Evolutionary conservation across 2,888 invertebrate genomes (phyloP).

Genomic region (Dryococelus australis): DNA sequence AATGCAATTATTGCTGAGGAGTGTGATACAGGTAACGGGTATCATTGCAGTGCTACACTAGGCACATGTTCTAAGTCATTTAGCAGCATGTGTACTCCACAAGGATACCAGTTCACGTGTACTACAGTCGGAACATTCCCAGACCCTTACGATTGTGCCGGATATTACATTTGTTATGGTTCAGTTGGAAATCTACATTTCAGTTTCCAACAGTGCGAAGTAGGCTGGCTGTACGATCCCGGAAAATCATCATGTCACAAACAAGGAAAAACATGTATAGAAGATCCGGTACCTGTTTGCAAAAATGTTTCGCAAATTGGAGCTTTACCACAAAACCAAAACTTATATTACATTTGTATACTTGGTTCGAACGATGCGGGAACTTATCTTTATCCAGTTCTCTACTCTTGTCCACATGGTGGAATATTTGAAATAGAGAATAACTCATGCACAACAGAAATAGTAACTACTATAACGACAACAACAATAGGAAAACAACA

Average conservation of each 20-base stretch:
- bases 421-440: neutral
- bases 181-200: neutral
- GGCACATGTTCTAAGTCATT: constrained; percentile 1
- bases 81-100: constrained; percentile 17
- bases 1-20: neutral
- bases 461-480: neutral
- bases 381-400: neutral
- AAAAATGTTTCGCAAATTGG: neutral
- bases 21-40: neutral
- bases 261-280: neutral
- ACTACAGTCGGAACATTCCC: constrained; percentile 25
- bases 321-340: neutral
- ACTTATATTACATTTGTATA: constrained; percentile 19
- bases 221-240: neutral
- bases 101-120: constrained; percentile 13
- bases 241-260: neutral
- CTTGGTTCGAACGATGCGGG: neutral
- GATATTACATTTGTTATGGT: constrained; percentile 12
- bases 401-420: constrained; percentile 28
- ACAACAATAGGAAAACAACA: neutral
- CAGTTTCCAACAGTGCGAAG: neutral
- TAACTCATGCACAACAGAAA: neutral
- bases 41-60: constrained; percentile 23
- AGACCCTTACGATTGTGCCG: constrained; percentile 31
- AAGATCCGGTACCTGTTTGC: constrained; percentile 22